Conservation (phyloP, 2,797 vertebrate genomes). For the Acanthurus lineatus region DNA sequence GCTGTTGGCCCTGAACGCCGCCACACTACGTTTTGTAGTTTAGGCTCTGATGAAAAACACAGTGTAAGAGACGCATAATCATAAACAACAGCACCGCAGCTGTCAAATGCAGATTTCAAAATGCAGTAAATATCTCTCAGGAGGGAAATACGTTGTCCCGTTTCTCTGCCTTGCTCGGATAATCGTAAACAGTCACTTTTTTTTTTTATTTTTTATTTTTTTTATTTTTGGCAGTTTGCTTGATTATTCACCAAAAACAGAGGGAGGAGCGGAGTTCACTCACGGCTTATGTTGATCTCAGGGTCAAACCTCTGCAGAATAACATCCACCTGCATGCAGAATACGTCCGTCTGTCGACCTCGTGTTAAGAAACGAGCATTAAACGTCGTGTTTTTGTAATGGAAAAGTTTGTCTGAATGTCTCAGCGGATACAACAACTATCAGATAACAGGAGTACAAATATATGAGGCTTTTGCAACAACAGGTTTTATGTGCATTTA, state of each 20-base stretch:
- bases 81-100: constrained; percentile 58
- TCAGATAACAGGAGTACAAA: constrained; percentile 15
- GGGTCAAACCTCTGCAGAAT: constrained; percentile 42
- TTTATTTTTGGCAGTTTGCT: constrained; percentile 32
- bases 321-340: constrained; percentile 31
- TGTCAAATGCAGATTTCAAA: constrained; percentile 54
- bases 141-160: constrained; percentile 35
- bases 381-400: constrained; percentile 6
- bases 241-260: constrained; percentile 44
- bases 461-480: background rate
- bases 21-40: constrained; percentile 16
- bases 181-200: constrained; percentile 22
- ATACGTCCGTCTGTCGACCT: constrained; percentile 4
- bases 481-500: background rate
- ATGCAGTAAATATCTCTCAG: constrained; percentile 49
- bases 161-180: constrained; percentile 27
- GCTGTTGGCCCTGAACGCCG: constrained; percentile 56
- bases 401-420: background rate
- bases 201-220: no score
- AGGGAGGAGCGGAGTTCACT: constrained; percentile 35
- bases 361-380: constrained; percentile 20
- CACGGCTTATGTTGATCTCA: constrained; percentile 45
- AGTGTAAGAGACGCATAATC: background rate
- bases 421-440: constrained; percentile 10
- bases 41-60: no score